Percentiles rank a stretch among this genome's conserved stretches.
Evolutionary conservation across 2,888 invertebrate species (phyloP).

Genomic region (Anticlea derivata): DNA sequence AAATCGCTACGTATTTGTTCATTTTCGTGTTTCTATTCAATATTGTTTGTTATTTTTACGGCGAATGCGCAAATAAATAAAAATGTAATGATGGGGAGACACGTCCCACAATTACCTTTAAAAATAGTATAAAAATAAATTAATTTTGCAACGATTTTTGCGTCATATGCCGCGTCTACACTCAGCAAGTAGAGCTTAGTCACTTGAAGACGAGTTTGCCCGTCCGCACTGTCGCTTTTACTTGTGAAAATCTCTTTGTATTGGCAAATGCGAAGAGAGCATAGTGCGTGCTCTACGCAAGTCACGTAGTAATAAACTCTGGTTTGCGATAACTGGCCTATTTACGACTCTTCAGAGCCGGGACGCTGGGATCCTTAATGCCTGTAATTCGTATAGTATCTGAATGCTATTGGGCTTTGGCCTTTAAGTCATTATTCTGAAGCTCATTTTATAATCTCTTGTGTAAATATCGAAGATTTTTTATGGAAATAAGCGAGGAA

Average conservation of each 20-base stretch:
- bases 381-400: slow-evolving; percentile 20
- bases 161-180: not conserved
- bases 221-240: too few relatives aligned
- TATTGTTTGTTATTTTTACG: slow-evolving; percentile 8
- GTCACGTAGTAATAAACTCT: slow-evolving; percentile 42
- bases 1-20: not conserved
- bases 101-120: slow-evolving; percentile 9
- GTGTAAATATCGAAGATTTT: slow-evolving; percentile 4
- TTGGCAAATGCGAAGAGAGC: not conserved
- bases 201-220: too few relatives aligned
- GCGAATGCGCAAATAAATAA: not conserved
- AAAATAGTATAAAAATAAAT: slow-evolving; percentile 9
- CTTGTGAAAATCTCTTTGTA: not conserved
- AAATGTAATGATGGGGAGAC: not conserved
- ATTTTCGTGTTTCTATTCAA: slow-evolving; percentile 1
- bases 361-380: slow-evolving; percentile 19
- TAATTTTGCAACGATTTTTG: not conserved
- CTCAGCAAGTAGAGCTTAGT: not conserved
- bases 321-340: slow-evolving; percentile 43
- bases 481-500: too few relatives aligned
- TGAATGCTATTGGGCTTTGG: slow-evolving; percentile 5
- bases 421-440: slow-evolving; percentile 13
- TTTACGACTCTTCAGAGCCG: slow-evolving; percentile 33
- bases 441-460: slow-evolving; percentile 5
- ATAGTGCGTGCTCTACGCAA: slow-evolving; percentile 21